Base-by-base conservation (phyloP, 2,113 vertebrate genomes). In the Sceloporus tristichus region DNA sequence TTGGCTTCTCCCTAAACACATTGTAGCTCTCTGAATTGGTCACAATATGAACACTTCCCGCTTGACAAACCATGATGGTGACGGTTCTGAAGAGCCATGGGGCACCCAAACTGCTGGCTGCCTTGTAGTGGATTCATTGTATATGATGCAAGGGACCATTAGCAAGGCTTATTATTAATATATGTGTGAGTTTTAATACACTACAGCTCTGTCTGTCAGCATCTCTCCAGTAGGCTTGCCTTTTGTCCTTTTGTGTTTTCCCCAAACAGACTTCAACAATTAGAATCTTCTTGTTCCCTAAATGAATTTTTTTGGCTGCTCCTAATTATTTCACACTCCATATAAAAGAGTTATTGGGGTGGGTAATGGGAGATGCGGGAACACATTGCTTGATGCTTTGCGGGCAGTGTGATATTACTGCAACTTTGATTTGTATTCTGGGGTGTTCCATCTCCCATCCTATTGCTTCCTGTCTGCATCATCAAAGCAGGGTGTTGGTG, bases 251-350 rank as follows among this genome's bases (percentile, higher is more conserved):
- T 79, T 95, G 92, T 94, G 95, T 96, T 97, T 96, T 96, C 96
- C 94, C 96, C 91, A 95, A 96, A 96, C 95, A 96, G 94, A 94
- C 95, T 96, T 95, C 96, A 93, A 95, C 96, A 96, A 96, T 96
- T 97, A 96, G 96, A 96, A 96, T 96, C 95, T 96, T 96, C 96
- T 97, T 96, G 96, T 96, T 97, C 95, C 95, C 95, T 96, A 96
- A 97, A 97, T 97, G 97, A 97, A 96, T 97, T 97, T 97, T 97
- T 54, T 96, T 96, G 96, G 94, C 94, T 95, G 93, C 92, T 95
- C 82, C 96, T 97, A 97, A 97, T 97, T 97, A 97, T 97, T 97
- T 97, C 96, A 96, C 96, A 96, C 96, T 97, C 96, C 96, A 97
- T 97, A 97, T 97, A 97, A 96, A 97, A 97, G 96, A 97, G 95